Base-by-base conservation (phyloP, 2,797 vertebrate species). In the Lophotriccus pileatus region DNA sequence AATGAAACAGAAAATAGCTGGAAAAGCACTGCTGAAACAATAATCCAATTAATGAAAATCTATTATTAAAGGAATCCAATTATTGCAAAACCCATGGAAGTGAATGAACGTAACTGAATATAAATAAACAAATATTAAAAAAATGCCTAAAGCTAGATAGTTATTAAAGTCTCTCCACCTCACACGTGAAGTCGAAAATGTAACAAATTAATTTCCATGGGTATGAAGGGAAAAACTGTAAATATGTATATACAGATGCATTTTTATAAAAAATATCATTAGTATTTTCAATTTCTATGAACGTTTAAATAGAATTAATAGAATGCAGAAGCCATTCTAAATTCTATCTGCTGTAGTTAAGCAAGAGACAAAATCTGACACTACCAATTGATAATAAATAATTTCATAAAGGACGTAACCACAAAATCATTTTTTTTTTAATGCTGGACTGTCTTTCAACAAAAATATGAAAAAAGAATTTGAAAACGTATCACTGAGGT, bases 21-120 rank as follows among this genome's bases (percentile, higher is more conserved):
- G 43, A 37, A 84, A 90, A 81, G 12, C 62, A 69, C 14, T 75
- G 41, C 50, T 41, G 59, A 79, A 37, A 79, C 30, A 93, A 68
- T 58, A 75, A 81, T 72, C 28, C 34, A 76, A 12, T 88, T 81
- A 79, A 68, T 19, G 20, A 46, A 75, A 87, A 88, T 62, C 21
- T 39, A 79, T 52, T 84, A 67, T 27, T 93, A 60, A 87, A 60
- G 60, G 2, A 86, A 91, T 77, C 8, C 27, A 91, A 24, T 49
- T 76, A 67, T 15, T 60, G 19, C 23, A 79, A 67, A 82, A 76
- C 23, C 55, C 17, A 14, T 75, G 15, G 39, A 73, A 89, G n/a
- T 36, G 15, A 64, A 86, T 60, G 12, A 84, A 76, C 18, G 13
- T 39, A 74, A 81, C 13, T 37, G 16, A 82, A 69, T 67, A 44